Conservation (phyloP, 2,888 invertebrate species). For the Incurvaria masculella region DNA sequence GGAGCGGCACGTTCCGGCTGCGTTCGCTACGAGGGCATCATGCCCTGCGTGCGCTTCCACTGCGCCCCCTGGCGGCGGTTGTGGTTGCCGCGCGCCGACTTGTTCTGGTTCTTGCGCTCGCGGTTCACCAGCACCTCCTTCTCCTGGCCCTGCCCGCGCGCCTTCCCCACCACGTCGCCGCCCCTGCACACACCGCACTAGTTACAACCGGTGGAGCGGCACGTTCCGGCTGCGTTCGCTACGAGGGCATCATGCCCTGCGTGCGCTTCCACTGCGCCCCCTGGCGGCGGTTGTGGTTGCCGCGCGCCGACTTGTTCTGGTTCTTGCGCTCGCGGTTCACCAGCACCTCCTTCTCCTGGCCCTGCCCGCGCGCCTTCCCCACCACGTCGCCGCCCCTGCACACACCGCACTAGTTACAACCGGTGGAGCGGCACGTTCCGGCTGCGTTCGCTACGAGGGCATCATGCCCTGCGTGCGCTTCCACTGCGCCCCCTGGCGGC, state of each 20-base stretch:
- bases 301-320: constrained; percentile 69
- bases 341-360: constrained; percentile 73
- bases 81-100: constrained; percentile 74
- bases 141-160: constrained; percentile 83
- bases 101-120: constrained; percentile 73
- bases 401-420: no score
- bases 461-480: constrained; percentile 79
- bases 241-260: constrained; percentile 73
- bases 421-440: no score
- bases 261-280: constrained; percentile 79
- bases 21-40: constrained; percentile 72
- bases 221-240: no score
- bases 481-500: constrained; percentile 74
- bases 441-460: no score
- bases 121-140: constrained; percentile 71
- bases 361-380: constrained; percentile 79
- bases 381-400: constrained; percentile 44
- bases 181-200: no score
- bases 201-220: no score
- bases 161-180: constrained; percentile 61
- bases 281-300: constrained; percentile 76
- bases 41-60: constrained; percentile 75
- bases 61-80: constrained; percentile 76
- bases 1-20: no score
- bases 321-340: constrained; percentile 76